These are phyloP conservation scores for Sebastes fasciatus DNA, from an alignment of 2,113 vertebrate genomes.

Conservation along the genomic window DNA sequence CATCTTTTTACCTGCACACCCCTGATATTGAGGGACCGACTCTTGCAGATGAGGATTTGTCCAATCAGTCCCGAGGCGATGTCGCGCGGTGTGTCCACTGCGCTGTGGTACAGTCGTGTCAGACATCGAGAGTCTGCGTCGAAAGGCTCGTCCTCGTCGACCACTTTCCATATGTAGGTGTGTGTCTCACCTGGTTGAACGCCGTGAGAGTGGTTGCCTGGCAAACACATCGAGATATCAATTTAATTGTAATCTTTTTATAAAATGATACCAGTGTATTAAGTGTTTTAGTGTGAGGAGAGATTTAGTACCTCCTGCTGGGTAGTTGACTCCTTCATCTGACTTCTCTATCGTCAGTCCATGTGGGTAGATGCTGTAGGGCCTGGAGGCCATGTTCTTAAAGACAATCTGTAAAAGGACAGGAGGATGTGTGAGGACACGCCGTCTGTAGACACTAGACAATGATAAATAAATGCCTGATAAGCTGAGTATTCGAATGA, in stretches of 20 bases:
- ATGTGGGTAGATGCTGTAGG: constrained; percentile 97
- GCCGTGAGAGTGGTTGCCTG: constrained; percentile 87
- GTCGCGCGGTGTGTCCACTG: constrained; percentile 90
- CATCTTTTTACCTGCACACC: constrained; percentile 91
- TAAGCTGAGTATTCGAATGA: background rate
- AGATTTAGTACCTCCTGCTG: constrained; percentile 77
- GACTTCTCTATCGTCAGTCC: constrained; percentile 91
- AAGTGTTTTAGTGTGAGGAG: background rate
- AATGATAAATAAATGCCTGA: background rate
- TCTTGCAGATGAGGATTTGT: constrained; percentile 95
- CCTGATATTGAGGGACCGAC: constrained; percentile 88
- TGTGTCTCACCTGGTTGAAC: constrained; percentile 90
- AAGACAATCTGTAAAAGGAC: constrained; percentile 89
- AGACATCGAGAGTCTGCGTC: constrained; percentile 89
- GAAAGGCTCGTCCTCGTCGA: constrained; percentile 90
- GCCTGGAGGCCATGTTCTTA: constrained; percentile 93
- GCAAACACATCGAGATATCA: background rate
- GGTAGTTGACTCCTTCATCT: constrained; percentile 89
- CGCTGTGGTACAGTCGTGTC: constrained; percentile 94
- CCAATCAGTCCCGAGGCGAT: constrained; percentile 95
- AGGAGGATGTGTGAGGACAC: background rate
- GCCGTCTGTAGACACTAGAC: constrained; percentile 19
- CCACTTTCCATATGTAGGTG: constrained; percentile 91
- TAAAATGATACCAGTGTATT: background rate
- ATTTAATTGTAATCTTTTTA: background rate